Evolutionary conservation across 2,888 invertebrate genomes (phyloP), one percentile per base, ranked within the genome.

Genomic region (Andrena bucephala): DNA sequence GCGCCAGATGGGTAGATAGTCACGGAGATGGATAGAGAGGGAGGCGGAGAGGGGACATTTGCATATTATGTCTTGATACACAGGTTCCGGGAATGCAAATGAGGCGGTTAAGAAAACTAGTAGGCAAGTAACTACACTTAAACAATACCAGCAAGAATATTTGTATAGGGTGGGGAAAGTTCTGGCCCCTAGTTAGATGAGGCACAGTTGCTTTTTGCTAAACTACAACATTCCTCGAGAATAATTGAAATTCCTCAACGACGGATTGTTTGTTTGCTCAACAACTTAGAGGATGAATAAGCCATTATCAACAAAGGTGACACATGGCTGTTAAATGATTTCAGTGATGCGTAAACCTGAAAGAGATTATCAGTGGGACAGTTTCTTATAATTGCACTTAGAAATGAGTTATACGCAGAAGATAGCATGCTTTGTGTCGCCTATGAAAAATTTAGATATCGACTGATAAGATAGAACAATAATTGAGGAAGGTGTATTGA

Each of bases 31-130:
- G 67, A 52, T 59, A 71, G 57, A 42, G 27, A 33, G 31, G 60
- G 31, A 70, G 79, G 27, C 10, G 8, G 33, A 70, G 52, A 76
- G 36, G 29, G 59, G 63, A 16, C 63, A 80, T 83, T 83, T 81
- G 81, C 83, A 83, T 83, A 81, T 83, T 83, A 72, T 75, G 71
- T 48, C 81, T 81, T 75, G 83, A 81, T 72, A 81, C 69, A 66
- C 80, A 50, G 74, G 81, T 82, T 80, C 81, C 83, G 83, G 75
- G 81, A 83, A 81, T 71, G 83, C 76, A 81, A 81, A 81, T 78
- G 79, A 81, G 81, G 71, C 69, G 75, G 70, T 68, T 80, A 75
- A 63, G 80, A 82, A 80, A 82, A 82, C 80, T 75, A 59, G 74
- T 74, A 75, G 80, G 79, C 82, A 74, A 80, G 69, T 33, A 27